A percentile compares a stretch with the other conserved stretches of the same genome.
Conservation (phyloP, 2,113 vertebrate species). For the Anhinga rufa region DNA sequence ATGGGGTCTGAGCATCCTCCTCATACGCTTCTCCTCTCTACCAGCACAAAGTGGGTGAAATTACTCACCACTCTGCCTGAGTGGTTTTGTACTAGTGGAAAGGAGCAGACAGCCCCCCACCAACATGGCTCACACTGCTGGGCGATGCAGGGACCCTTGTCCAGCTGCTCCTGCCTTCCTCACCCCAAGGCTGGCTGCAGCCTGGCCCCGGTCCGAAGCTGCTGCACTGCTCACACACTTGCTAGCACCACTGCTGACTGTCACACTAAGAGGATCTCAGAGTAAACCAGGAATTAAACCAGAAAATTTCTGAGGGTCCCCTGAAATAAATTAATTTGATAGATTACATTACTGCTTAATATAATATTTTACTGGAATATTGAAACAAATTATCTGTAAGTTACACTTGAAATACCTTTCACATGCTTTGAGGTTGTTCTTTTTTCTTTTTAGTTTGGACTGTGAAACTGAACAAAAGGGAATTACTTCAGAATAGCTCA, state of each 20-base stretch:
- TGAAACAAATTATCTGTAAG: neutral
- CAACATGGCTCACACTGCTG: neutral
- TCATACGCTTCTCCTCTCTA: neutral
- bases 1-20: neutral
- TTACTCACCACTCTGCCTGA: neutral
- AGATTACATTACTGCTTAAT: neutral
- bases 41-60: neutral
- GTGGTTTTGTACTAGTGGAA: neutral
- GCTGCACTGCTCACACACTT: neutral
- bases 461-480: neutral
- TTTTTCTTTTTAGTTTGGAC: neutral
- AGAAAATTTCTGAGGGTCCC: neutral
- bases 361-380: neutral
- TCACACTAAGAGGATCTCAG: neutral
- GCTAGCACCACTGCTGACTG: neutral
- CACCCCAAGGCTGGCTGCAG: neutral
- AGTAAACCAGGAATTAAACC: neutral
- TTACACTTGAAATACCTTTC: neutral
- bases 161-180: neutral
- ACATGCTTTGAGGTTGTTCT: neutral
- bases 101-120: neutral
- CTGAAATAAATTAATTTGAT: neutral
- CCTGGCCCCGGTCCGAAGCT: neutral
- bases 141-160: accelerated
- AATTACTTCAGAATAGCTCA: neutral